phyloP scores from a whole-genome alignment of 2,888 invertebrate genomes.

The Agrenia bidenticulata region DNA sequence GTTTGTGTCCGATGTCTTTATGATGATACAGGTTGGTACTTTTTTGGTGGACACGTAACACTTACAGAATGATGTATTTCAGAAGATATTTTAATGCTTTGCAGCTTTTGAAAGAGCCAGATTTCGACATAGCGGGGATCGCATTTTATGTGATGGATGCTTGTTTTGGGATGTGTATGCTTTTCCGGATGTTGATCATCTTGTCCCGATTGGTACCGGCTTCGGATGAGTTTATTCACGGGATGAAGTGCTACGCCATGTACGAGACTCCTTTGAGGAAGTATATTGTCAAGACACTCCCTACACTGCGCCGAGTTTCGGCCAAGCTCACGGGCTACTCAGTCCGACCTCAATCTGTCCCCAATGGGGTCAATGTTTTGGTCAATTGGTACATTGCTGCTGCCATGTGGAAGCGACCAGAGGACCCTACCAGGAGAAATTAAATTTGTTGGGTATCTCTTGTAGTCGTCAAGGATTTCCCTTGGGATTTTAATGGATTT shows the following conservation, averaged over 20 bases:
- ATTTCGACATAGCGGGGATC: constrained; percentile 37
- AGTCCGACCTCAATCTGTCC: constrained; percentile 32
- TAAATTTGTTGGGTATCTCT: no score
- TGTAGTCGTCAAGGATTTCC: no score
- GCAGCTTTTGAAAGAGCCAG: constrained; percentile 40
- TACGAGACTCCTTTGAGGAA: constrained; percentile 36
- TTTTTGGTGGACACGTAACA: no score
- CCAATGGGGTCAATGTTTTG: constrained; percentile 31
- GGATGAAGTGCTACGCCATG: constrained; percentile 17
- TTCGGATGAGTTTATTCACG: not conserved
- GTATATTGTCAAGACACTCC: constrained; percentile 30
- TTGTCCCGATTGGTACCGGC: not conserved
- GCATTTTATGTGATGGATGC: constrained; percentile 43
- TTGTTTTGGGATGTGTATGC: constrained; percentile 45
- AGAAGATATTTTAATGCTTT: no score
- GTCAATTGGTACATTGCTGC: constrained; percentile 44
- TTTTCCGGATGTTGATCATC: constrained; percentile 35
- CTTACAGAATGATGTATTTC: no score
- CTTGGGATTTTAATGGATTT: no score
- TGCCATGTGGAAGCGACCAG: constrained; percentile 46
- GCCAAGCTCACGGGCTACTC: constrained; percentile 35
- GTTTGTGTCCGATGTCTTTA: constrained; percentile 41
- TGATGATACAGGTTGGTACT: constrained; percentile 54
- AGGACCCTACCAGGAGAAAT: constrained; percentile 18
- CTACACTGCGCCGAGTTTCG: constrained; percentile 21